Conservation (phyloP, 2,888 invertebrate species). For the Sphaeridia pumilis region DNA sequence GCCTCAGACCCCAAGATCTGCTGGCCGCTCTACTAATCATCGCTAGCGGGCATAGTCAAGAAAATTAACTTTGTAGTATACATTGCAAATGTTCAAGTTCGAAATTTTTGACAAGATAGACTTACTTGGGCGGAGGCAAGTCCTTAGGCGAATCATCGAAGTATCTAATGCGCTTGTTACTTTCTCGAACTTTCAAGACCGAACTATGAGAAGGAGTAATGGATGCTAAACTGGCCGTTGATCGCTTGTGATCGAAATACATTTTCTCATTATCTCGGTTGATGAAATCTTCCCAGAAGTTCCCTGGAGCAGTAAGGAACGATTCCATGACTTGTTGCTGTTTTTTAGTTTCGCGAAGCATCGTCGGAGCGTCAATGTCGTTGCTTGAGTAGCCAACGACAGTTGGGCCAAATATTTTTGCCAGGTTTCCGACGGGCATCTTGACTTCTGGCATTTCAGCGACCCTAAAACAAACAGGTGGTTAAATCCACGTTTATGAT, state of each 20-base stretch:
- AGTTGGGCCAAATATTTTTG: conserved; percentile 87
- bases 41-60: too few species aligned
- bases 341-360: conserved; percentile 64
- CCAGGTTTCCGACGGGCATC: conserved; percentile 81
- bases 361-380: conserved; percentile 50
- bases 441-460: conserved; percentile 70
- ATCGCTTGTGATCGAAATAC: conserved; percentile 17
- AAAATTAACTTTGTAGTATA: too few species aligned
- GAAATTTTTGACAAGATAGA: too few species aligned
- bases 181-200: conserved; percentile 17
- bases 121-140: conserved; percentile 17
- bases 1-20: conserved; percentile 16
- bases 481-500: too few species aligned
- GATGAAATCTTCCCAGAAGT: conserved; percentile 29
- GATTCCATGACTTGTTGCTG: conserved; percentile 43
- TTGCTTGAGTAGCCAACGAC: conserved; percentile 79
- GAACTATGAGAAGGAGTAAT: conserved; percentile 20
- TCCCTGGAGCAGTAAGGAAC: conserved; percentile 23
- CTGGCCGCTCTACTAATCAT: conserved; percentile 15
- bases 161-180: conserved; percentile 27
- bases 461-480: conserved; percentile 62
- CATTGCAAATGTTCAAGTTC: too few species aligned
- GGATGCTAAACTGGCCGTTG: conserved; percentile 5
- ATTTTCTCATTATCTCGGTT: conserved; percentile 25
- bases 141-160: conserved; percentile 33